A percentile compares a stretch with the other conserved stretches of the same genome.
These are phyloP conservation scores for Mycalesis mineus DNA, from an alignment of 2,888 invertebrate genomes.

Conservation along the genomic window DNA sequence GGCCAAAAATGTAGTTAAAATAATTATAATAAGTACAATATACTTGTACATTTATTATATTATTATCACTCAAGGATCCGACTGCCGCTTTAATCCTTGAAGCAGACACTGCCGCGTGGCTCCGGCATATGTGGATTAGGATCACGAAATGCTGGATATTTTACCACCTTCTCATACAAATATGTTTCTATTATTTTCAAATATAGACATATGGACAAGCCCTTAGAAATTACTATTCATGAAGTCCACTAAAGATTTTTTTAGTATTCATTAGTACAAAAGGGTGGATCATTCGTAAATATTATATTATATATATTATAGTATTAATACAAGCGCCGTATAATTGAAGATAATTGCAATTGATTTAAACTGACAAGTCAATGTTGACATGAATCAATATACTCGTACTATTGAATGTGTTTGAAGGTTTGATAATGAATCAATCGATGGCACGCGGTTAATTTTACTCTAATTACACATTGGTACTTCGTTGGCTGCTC, in stretches of 20 bases:
- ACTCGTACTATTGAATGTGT: conserved; percentile 15
- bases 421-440: conserved; percentile 21
- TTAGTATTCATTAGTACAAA: conserved; percentile 57
- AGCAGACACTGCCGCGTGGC: too few relatives aligned
- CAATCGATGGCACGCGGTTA: conserved; percentile 19
- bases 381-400: conserved; percentile 24
- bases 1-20: too few relatives aligned
- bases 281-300: conserved; percentile 50
- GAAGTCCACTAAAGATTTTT: conserved; percentile 35
- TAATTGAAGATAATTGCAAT: conserved; percentile 44
- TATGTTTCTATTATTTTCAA: neutral
- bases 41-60: too few relatives aligned
- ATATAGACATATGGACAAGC: conserved; percentile 5
- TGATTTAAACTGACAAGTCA: conserved; percentile 27
- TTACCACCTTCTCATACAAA: too few relatives aligned
- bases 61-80: too few relatives aligned
- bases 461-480: conserved; percentile 8
- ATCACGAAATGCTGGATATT: too few relatives aligned
- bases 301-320: too few relatives aligned
- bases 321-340: conserved; percentile 41
- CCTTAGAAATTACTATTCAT: conserved; percentile 19
- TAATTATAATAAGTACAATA: too few relatives aligned
- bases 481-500: neutral
- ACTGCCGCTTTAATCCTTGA: too few relatives aligned
- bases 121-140: too few relatives aligned